A percentile compares a stretch with the other conserved stretches of the same genome.
Conservation (phyloP, 2,888 invertebrate genomes). For the Aricia artaxerxes region DNA sequence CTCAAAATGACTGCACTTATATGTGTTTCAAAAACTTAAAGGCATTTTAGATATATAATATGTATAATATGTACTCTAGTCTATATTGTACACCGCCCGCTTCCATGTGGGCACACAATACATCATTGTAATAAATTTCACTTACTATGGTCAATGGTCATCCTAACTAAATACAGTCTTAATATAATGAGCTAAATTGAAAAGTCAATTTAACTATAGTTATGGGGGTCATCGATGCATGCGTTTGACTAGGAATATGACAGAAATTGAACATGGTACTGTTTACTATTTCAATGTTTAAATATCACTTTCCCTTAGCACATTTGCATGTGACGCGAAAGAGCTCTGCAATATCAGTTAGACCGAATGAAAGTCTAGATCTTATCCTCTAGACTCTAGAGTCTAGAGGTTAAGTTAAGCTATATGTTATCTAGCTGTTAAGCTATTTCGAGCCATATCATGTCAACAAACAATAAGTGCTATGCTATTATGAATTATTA, state of each 20-base stretch:
- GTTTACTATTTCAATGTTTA: not conserved
- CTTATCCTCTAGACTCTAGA: no score
- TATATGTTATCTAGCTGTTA: no score
- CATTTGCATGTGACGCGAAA: not conserved
- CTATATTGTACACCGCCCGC: not conserved
- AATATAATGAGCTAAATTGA: slow-evolving; percentile 3
- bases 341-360: not conserved
- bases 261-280: not conserved
- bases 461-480: not conserved
- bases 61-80: not conserved
- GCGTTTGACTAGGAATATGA: slow-evolving; percentile 6
- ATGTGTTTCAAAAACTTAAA: not conserved
- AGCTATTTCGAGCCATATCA: not conserved
- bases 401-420: no score
- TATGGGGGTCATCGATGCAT: not conserved
- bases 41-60: not conserved
- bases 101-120: not conserved
- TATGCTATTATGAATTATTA: not conserved
- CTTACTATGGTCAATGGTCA: not conserved
- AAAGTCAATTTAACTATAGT: not conserved
- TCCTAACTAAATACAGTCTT: slow-evolving; percentile 12
- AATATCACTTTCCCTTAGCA: not conserved
- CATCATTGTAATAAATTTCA: not conserved
- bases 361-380: not conserved
- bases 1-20: not conserved